Evolutionary conservation across 2,113 vertebrate species (phyloP).

Genomic region (Labeo rohita): DNA sequence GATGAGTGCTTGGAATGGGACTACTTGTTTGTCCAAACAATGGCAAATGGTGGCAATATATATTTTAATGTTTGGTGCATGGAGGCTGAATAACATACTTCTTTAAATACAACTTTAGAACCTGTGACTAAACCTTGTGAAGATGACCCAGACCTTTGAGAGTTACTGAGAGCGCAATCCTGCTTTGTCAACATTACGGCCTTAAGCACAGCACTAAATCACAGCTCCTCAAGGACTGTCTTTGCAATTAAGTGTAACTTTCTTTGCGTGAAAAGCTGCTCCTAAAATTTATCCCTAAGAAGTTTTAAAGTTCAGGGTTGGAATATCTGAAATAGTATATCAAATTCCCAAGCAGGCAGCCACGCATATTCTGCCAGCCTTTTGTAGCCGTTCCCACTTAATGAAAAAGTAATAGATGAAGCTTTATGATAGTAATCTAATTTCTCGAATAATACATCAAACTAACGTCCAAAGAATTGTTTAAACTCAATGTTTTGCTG

Average conservation of each 20-base stretch:
- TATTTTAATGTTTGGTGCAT: background rate
- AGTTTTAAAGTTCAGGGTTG: constrained; percentile 9
- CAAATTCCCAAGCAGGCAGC: constrained; percentile 1
- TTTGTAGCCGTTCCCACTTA: background rate
- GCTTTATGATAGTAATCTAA: background rate
- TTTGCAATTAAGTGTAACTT: background rate
- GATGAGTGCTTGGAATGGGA: background rate
- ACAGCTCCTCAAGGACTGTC: background rate
- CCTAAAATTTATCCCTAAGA: constrained; percentile 1
- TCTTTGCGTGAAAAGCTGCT: background rate
- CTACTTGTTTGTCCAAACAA: background rate
- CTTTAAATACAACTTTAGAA: background rate
- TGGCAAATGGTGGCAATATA: background rate
- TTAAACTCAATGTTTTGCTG: background rate
- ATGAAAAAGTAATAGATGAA: constrained; percentile 26
- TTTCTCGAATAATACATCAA: background rate
- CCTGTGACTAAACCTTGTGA: background rate
- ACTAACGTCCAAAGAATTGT: background rate
- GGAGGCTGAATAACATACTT: background rate
- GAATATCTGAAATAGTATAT: constrained; percentile 19
- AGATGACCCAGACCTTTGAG: background rate
- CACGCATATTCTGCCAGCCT: background rate
- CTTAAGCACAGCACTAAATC: constrained; percentile 10
- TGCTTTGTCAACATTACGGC: background rate
- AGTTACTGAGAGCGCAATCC: background rate